phyloP scores from a whole-genome alignment of 2,888 invertebrate species.

The Abrostola triplasia region DNA sequence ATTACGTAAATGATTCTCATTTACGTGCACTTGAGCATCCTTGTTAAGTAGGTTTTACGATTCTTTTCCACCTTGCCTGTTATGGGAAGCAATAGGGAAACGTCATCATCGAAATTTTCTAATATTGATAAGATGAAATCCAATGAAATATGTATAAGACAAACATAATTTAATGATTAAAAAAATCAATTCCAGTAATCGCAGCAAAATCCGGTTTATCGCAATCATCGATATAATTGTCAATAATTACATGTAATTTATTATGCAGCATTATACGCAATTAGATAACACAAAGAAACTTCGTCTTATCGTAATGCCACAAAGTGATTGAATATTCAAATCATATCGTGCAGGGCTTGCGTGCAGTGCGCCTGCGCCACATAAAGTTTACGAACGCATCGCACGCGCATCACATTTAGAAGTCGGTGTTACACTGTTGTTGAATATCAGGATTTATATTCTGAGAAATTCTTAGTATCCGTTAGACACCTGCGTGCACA shows the following conservation, averaged over 20 bases:
- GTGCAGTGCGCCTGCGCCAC: conserved; percentile 24
- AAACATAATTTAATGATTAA: not conserved
- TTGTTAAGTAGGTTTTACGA: no score
- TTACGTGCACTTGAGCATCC: no score
- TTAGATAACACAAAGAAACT: conserved; percentile 53
- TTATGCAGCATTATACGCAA: conserved; percentile 42
- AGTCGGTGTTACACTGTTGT: conserved; percentile 24
- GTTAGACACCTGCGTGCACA: no score
- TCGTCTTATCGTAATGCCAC: conserved; percentile 29
- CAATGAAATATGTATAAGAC: no score
- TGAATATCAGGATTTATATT: conserved; percentile 15
- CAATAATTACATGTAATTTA: conserved; percentile 23
- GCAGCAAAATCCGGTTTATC: conserved; percentile 27
- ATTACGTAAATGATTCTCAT: no score
- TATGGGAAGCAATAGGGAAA: no score
- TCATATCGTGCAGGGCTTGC: conserved; percentile 44
- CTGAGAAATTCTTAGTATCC: not conserved
- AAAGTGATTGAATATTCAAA: conserved; percentile 46
- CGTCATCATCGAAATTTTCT: no score
- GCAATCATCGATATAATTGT: conserved; percentile 16
- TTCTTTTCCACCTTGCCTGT: no score
- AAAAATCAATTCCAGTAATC: conserved; percentile 17
- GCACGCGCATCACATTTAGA: conserved; percentile 35
- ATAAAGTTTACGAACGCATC: conserved; percentile 40
- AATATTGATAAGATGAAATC: no score